Evolutionary conservation across 2,888 invertebrate species (phyloP), one percentile per base, ranked within the genome.

Genomic region (Leucozona laternaria): DNA sequence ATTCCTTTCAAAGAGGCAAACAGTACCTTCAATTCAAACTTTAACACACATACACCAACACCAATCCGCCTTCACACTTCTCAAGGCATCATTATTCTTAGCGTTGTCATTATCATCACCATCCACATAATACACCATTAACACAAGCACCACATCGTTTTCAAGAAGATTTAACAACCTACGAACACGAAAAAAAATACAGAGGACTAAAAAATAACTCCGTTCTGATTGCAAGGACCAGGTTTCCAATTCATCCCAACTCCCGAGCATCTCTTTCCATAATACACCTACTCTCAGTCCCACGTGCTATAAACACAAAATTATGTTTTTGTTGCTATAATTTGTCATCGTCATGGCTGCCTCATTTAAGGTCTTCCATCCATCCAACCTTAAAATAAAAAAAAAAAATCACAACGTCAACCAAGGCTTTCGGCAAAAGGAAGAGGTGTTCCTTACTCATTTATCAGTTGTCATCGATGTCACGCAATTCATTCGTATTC

Each of bases 401-500:
- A 15, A 25, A 25, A 53, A 22, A 31, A 57, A 58, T 31, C 31
- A 28, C 8, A n/a, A 2, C n/a, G n/a, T n/a, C n/a, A 60, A 58
- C 28, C 40, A 13, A 45, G n/a, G 43, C 15, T 17, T 57, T 0
- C 13, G 31, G n/a, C n/a, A n/a, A n/a, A 31, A 53, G 17, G n/a
- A 50, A 8, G 50, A 22, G 17, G 11, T 58, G 7, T 31, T 43
- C 15, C 34, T 28, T 53, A 25, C 13, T 50, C 34, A 81, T 81
- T 81, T 64, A 76, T 77, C 71, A 77, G 64, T 66, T 72, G 81
- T 62, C 70, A 82, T 78, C 82, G 78, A 81, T 70, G 76, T 60
- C 76, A 62, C 68, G 70, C 62, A 76, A 78, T 82, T 72, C 78
- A 78, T 73, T 82, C 78, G 45, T 78, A 82, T 82, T 73, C 72